A percentile compares a stretch with the other conserved stretches of the same genome.
Conservation (phyloP, 1,140 invertebrate species). For the Tetramorium parvispinum region DNA sequence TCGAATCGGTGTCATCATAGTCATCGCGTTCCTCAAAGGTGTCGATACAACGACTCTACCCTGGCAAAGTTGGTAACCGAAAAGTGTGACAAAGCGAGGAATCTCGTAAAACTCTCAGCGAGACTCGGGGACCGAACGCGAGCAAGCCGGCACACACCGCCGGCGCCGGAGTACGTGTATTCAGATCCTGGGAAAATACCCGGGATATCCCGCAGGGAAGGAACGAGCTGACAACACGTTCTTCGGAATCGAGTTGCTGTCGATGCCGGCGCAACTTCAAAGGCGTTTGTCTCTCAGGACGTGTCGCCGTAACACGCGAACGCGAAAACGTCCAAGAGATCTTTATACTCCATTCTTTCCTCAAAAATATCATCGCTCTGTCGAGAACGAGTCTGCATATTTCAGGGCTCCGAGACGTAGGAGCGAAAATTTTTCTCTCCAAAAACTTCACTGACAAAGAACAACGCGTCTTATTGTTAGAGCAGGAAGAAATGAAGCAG, state of each 20-base stretch:
- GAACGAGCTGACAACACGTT: conserved; percentile 63
- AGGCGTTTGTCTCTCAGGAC: conserved; percentile 64
- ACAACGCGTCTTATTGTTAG: background rate
- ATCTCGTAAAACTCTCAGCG: conserved; percentile 66
- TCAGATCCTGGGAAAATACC: conserved; percentile 69
- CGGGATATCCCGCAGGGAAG: conserved; percentile 55
- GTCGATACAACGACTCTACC: conserved; percentile 58
- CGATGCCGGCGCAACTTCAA: conserved; percentile 63
- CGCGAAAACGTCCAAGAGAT: conserved; percentile 30
- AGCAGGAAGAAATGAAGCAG: background rate
- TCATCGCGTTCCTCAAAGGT: conserved; percentile 57
- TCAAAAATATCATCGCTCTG: conserved; percentile 48
- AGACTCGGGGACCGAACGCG: conserved; percentile 18
- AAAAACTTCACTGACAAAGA: conserved; percentile 5
- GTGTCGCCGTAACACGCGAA: background rate
- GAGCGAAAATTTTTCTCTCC: background rate
- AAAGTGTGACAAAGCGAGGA: conserved; percentile 68
- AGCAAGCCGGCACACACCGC: conserved; percentile 6
- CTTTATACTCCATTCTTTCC: conserved; percentile 18
- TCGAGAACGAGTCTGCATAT: conserved; percentile 16
- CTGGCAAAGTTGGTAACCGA: conserved; percentile 63
- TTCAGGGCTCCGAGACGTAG: background rate
- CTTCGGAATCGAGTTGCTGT: conserved; percentile 66
- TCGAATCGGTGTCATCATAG: conserved; percentile 37
- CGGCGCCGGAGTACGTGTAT: conserved; percentile 56